Evolutionary conservation across 2,888 invertebrate genomes (phyloP).

Genomic region (Caenorhabditis macrosperma): DNA sequence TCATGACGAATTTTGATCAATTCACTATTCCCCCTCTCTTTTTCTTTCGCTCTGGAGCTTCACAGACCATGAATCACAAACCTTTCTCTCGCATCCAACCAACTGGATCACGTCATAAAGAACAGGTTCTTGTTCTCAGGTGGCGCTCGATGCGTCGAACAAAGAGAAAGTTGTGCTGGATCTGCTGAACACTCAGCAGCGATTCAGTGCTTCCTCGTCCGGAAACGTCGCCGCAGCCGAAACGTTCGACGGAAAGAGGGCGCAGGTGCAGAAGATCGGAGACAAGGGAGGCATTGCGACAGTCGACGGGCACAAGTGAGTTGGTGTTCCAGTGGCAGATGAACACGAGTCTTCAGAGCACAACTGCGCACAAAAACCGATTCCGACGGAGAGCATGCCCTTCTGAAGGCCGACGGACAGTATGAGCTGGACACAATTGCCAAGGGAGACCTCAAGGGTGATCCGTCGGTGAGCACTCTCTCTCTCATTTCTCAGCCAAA

Average conservation of each 20-base stretch:
- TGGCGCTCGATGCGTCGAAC: conserved; percentile 78
- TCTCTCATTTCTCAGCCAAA: background rate
- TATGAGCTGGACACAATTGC: conserved; percentile 79
- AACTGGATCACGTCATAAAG: conserved; percentile 1
- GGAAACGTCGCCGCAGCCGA: conserved; percentile 80
- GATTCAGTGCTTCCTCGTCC: conserved; percentile 64
- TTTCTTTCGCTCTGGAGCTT: background rate
- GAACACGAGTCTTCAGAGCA: conserved; percentile 64
- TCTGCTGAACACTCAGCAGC: conserved; percentile 70
- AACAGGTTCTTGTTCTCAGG: conserved; percentile 59
- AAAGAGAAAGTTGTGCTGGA: conserved; percentile 77
- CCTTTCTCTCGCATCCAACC: background rate
- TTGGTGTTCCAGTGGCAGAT: background rate
- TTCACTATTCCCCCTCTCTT: background rate
- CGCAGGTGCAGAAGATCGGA: conserved; percentile 79
- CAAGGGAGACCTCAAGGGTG: conserved; percentile 74
- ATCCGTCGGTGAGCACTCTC: conserved; percentile 47
- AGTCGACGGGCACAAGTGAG: conserved; percentile 78
- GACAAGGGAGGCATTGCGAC: conserved; percentile 79
- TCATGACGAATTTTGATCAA: background rate
- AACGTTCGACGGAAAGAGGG: conserved; percentile 77
- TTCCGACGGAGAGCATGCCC: conserved; percentile 74
- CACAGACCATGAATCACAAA: background rate
- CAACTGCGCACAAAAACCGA: conserved; percentile 75
- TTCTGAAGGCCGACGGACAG: conserved; percentile 79